Conservation (phyloP, 1,140 invertebrate species). For the Coenobita brevimanus region DNA sequence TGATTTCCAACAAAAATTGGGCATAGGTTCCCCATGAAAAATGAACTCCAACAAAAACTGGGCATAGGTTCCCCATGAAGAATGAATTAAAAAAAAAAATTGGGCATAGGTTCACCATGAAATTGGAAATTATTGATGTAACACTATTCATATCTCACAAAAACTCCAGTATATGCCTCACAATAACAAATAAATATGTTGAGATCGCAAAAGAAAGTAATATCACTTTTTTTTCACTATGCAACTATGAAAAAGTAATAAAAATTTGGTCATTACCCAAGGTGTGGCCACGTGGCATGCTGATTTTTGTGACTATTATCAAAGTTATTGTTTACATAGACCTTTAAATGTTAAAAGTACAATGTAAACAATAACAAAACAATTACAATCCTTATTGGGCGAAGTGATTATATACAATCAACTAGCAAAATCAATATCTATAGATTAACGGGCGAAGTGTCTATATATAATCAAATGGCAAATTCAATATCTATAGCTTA, state of each 20-base stretch:
- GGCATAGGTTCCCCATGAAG: no score
- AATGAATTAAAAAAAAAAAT: no score
- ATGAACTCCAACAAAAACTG: slow-evolving; percentile 3
- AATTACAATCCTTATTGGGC: background rate
- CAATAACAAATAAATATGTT: slow-evolving; percentile 3
- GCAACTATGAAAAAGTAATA: background rate
- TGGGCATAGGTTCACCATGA: background rate
- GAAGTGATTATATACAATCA: background rate
- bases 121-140: background rate
- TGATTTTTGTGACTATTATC: background rate
- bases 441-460: background rate
- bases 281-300: background rate
- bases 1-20: background rate
- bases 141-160: background rate
- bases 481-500: background rate
- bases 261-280: background rate
- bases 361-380: background rate
- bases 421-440: background rate
- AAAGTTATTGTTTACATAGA: background rate
- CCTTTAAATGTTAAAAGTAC: background rate
- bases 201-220: background rate
- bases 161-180: background rate
- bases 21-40: background rate
- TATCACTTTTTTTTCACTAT: slow-evolving; percentile 4
- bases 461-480: background rate